These are phyloP conservation scores for Pseudomyrmex flavicornis DNA, from an alignment of 1,140 invertebrate genomes.

Conservation along the genomic window DNA sequence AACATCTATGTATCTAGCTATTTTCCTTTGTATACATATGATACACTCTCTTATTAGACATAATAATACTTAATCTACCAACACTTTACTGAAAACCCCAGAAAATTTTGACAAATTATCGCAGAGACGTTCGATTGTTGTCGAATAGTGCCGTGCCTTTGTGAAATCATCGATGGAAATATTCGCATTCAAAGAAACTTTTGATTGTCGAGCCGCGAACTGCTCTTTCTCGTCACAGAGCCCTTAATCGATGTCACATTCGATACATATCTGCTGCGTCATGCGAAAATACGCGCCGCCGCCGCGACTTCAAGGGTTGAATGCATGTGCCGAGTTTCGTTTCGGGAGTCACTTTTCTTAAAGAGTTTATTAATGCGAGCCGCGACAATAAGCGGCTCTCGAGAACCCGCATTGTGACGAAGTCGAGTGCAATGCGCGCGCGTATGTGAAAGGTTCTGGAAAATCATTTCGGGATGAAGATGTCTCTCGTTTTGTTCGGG, in stretches of 20 bases:
- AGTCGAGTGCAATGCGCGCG: slow-evolving; percentile 2
- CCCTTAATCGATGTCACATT: not conserved
- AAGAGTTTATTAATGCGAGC: slow-evolving; percentile 53
- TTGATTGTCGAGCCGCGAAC: not conserved
- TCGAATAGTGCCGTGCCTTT: not conserved
- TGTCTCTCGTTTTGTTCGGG: slow-evolving; percentile 25
- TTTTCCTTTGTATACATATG: too few relatives aligned
- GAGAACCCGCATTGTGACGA: slow-evolving; percentile 32
- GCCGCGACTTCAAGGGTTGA: slow-evolving; percentile 21
- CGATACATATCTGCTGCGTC: slow-evolving; percentile 16
- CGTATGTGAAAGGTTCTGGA: slow-evolving; percentile 31
- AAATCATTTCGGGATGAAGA: slow-evolving; percentile 50
- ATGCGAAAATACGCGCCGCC: slow-evolving; percentile 14
- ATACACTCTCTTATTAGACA: too few relatives aligned
- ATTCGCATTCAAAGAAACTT: slow-evolving; percentile 1
- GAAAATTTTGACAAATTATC: slow-evolving; percentile 35
- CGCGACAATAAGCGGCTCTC: slow-evolving; percentile 23
- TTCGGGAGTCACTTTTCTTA: slow-evolving; percentile 29
- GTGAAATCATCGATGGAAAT: slow-evolving; percentile 19
- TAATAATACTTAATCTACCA: too few relatives aligned
- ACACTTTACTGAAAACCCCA: not conserved
- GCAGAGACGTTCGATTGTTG: not conserved
- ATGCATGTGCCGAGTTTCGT: slow-evolving; percentile 8
- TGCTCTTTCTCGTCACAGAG: not conserved
- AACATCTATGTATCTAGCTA: too few relatives aligned